A percentile compares a stretch with the other conserved stretches of the same genome.
Conservation (phyloP, 2,888 invertebrate genomes). For the Harmothoe impar region DNA sequence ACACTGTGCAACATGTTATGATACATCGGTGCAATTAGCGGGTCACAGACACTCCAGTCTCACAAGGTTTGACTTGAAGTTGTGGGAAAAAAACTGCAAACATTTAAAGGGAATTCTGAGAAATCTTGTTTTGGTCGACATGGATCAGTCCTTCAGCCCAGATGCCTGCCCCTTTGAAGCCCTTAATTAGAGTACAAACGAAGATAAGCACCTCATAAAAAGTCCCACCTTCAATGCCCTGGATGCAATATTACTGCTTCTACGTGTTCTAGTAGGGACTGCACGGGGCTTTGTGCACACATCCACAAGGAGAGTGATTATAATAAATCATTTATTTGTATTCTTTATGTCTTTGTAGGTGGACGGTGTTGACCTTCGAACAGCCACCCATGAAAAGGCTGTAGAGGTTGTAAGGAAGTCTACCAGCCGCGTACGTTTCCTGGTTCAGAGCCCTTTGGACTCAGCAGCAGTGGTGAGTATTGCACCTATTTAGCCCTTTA, state of each 20-base stretch:
- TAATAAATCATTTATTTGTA: not conserved
- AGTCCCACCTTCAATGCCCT: not conserved
- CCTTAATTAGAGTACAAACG: too few relatives aligned
- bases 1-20: too few relatives aligned
- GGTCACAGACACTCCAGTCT: too few relatives aligned
- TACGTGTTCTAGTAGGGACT: not conserved
- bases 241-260: not conserved
- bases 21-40: too few relatives aligned
- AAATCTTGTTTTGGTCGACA: too few relatives aligned
- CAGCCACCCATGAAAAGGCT: slow-evolving; percentile 96
- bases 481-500: slow-evolving; percentile 19
- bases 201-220: too few relatives aligned
- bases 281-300: not conserved
- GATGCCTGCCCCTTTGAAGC: too few relatives aligned
- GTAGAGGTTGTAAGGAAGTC: slow-evolving; percentile 96
- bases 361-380: slow-evolving; percentile 93
- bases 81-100: too few relatives aligned
- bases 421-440: slow-evolving; percentile 93
- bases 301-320: not conserved
- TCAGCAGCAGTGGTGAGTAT: slow-evolving; percentile 62
- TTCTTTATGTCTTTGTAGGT: slow-evolving; percentile 85
- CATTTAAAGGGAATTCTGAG: too few relatives aligned
- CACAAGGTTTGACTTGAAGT: too few relatives aligned
- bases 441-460: slow-evolving; percentile 88
- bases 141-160: slow-evolving; percentile 3